Base-by-base conservation (phyloP, 2,888 invertebrate genomes). In the Galerucella pusilla region DNA sequence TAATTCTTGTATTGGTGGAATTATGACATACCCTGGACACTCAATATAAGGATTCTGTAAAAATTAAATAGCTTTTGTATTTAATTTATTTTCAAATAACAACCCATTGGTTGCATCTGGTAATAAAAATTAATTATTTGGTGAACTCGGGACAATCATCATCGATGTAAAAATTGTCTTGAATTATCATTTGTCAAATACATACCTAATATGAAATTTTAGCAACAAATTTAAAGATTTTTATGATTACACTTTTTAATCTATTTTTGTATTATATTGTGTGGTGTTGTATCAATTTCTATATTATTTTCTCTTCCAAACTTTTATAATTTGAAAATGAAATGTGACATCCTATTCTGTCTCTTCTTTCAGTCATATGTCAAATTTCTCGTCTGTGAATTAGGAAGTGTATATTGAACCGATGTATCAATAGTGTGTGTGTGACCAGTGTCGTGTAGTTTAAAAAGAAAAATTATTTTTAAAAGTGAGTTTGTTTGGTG, bases 21-120 rank as follows among this genome's bases (percentile, higher is more conserved):
- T 63, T 63, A 73, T 59, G 16, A 78, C 73, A 72, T 78, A 80
- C 59, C 72, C 68, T 35, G 81, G 80, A 66, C 82, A 83, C 12
- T 35, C 49, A 25, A 80, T 73, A 68, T 80, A 81, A 2, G 82
- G 82, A 61, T 78, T 75, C 79, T 80, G 66, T 69, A 73, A 75
- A 76, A 74, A 45, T 46, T 46, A 68, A 75, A 65, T 5, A 49
- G 11, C 49, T 5, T 49, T 49, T 42, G 9, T 42, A 42, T 7
- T 42, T 9, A 42, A 42, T 42, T 9, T 7, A 9, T 1, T 42
- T 9, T 42, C 7, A 42, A 6, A 5, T 7, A 7, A 42, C 6
- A 42, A 5, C 35, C 6, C 28, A 28, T 28, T 28, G 28, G 28
- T 28, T 28, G 28, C 28, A 28, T 28, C 28, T 28, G 28, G 28